Evolutionary conservation across 2,888 invertebrate species (phyloP).

Genomic region (Melanostoma mellinum): DNA sequence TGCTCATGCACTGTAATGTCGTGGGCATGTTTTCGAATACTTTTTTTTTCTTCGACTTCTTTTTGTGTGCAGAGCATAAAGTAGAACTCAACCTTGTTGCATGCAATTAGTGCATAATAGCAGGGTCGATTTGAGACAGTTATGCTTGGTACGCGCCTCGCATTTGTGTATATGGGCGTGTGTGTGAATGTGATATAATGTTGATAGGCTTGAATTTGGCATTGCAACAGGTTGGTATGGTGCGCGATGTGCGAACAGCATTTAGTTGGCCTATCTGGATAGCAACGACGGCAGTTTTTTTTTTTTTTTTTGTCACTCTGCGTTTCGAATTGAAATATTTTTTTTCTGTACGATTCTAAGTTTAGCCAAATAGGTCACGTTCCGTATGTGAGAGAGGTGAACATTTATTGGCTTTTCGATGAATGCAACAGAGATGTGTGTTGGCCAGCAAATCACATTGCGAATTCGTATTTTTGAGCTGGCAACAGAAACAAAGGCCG

Average conservation of each 20-base stretch:
- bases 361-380: conserved; percentile 70
- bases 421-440: conserved; percentile 33
- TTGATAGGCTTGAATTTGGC: conserved; percentile 55
- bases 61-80: conserved; percentile 32
- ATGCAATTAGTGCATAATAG: conserved; percentile 70
- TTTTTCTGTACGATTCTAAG: conserved; percentile 55
- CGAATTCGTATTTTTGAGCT: conserved; percentile 1
- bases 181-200: conserved; percentile 49
- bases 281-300: background rate
- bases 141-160: conserved; percentile 21
- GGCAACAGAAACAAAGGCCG: conserved; percentile 16
- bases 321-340: conserved; percentile 25
- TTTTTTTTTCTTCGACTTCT: conserved; percentile 8
- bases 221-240: conserved; percentile 64
- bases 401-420: conserved; percentile 39
- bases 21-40: too few species aligned
- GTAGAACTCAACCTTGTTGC: conserved; percentile 71
- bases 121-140: conserved; percentile 70
- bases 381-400: conserved; percentile 47
- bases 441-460: conserved; percentile 7
- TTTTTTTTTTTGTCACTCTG: conserved; percentile 12
- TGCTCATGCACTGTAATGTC: background rate
- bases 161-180: conserved; percentile 6
- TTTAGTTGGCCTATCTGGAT: conserved; percentile 37
- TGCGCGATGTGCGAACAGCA: background rate